These are phyloP conservation scores for Saccostrea echinata DNA, from an alignment of 1,140 invertebrate species.

Conservation along the genomic window DNA sequence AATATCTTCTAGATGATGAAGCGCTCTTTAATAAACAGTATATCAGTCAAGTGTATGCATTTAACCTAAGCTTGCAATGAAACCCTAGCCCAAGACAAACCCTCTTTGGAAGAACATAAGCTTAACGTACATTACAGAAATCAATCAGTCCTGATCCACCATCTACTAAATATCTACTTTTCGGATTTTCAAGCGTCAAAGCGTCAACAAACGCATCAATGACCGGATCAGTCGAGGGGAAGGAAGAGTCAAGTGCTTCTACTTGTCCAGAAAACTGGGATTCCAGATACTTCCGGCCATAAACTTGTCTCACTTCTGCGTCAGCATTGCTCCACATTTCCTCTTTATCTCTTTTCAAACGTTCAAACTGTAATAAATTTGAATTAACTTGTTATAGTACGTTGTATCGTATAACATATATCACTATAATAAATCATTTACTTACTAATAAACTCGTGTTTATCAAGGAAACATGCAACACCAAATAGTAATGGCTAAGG, in stretches of 20 bases:
- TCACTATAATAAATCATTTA: no score
- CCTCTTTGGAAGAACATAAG: neutral
- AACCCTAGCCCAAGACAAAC: neutral
- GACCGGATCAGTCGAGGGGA: conserved; percentile 27
- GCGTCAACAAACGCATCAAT: conserved; percentile 48
- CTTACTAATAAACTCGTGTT: no score
- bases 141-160: conserved; percentile 5
- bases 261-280: neutral
- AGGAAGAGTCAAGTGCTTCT: neutral
- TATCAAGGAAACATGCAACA: no score
- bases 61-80: neutral
- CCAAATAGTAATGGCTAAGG: no score
- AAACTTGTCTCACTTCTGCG: conserved; percentile 36
- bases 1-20: neutral
- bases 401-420: no score
- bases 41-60: neutral
- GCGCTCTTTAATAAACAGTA: neutral
- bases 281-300: conserved; percentile 44
- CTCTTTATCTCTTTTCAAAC: conserved; percentile 39
- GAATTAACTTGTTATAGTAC: no score
- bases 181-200: conserved; percentile 23
- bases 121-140: neutral
- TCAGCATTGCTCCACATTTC: conserved; percentile 40
- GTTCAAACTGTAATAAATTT: conserved; percentile 7
- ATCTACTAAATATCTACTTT: conserved; percentile 42